These are phyloP conservation scores for Ranitomeya imitator DNA, from an alignment of 2,113 vertebrate genomes.

Conservation along the genomic window DNA sequence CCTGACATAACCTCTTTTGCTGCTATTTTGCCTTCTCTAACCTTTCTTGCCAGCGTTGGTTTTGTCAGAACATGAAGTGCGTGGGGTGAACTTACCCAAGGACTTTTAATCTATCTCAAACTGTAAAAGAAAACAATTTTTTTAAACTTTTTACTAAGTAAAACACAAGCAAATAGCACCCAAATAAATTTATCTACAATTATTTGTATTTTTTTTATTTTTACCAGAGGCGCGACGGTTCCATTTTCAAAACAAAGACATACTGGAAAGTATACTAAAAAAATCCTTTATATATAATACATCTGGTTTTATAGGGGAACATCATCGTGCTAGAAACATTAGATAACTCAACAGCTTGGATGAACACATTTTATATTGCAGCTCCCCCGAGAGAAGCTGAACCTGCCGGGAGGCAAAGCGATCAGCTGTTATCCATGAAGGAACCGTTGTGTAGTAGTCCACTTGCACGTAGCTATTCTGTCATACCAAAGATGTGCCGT, in stretches of 20 bases:
- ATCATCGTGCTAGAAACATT: background rate
- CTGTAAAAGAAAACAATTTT: background rate
- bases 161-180: background rate
- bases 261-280: background rate
- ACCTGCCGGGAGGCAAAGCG: background rate
- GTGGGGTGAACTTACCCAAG: slow-evolving; percentile 39
- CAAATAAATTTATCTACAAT: background rate
- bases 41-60: slow-evolving; percentile 59
- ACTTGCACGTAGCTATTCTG: background rate
- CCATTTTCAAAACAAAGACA: background rate
- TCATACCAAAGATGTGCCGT: too few relatives aligned
- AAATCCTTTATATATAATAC: background rate
- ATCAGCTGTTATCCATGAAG: background rate
- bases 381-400: background rate
- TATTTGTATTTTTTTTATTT: background rate
- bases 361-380: background rate
- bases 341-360: background rate
- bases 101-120: slow-evolving; percentile 29
- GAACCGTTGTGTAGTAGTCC: background rate
- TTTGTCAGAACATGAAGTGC: slow-evolving; percentile 53
- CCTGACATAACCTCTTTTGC: slow-evolving; percentile 77
- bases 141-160: background rate
- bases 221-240: background rate
- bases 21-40: slow-evolving; percentile 67
- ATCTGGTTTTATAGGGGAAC: background rate